These are phyloP conservation scores for Tetragnatha versicolor DNA, from an alignment of 1,140 invertebrate genomes.

Conservation along the genomic window DNA sequence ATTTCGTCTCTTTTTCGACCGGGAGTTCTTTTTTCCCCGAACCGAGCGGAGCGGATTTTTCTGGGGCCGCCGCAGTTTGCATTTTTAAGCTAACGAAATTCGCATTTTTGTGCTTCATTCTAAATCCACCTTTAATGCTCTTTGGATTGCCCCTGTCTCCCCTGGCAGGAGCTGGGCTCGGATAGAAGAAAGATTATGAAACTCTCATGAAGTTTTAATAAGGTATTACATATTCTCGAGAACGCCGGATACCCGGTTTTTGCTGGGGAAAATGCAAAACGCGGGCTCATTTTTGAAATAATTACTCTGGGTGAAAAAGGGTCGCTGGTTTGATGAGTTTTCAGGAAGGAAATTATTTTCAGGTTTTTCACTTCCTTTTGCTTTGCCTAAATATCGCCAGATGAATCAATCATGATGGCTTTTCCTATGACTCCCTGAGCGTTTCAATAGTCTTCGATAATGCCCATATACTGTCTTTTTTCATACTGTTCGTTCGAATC, in stretches of 20 bases:
- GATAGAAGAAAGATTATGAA: conserved; percentile 24
- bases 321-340: conserved; percentile 30
- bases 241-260: conserved; percentile 29
- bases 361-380: conserved; percentile 3
- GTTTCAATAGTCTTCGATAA: no score
- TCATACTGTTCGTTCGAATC: no score
- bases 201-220: conserved; percentile 43
- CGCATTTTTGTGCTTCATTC: background rate
- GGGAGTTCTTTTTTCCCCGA: conserved; percentile 5
- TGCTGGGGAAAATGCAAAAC: conserved; percentile 31
- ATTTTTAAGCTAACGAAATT: conserved; percentile 21
- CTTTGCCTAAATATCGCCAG: background rate
- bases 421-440: conserved; percentile 20
- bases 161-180: background rate
- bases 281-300: conserved; percentile 27
- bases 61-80: conserved; percentile 22
- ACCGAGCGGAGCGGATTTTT: conserved; percentile 14
- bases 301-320: conserved; percentile 23
- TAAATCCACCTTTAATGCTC: conserved; percentile 28
- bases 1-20: conserved; percentile 9
- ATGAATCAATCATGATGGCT: conserved; percentile 30
- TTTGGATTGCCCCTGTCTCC: conserved; percentile 3
- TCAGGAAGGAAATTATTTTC: conserved; percentile 37
- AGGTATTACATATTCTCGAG: conserved; percentile 35
- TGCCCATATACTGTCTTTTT: no score